A percentile compares a stretch with the other conserved stretches of the same genome.
These are phyloP conservation scores for Lacanobia oleracea DNA, from an alignment of 2,888 invertebrate genomes.

Conservation along the genomic window DNA sequence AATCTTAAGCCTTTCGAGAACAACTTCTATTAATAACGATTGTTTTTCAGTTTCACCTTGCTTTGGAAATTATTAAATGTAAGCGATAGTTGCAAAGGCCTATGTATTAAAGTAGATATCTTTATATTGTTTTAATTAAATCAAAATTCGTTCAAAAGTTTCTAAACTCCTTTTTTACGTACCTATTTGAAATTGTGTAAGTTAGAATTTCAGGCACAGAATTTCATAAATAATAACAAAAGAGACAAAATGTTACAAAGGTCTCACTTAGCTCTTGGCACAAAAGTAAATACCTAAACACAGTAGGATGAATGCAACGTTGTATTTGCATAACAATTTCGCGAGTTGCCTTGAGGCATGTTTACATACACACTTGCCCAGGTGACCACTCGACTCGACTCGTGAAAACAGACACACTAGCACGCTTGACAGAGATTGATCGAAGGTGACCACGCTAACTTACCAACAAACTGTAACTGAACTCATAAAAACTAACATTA, in stretches of 20 bases:
- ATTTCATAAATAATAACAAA: conserved; percentile 30
- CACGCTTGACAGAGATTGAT: conserved; percentile 66
- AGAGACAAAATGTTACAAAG: conserved; percentile 43
- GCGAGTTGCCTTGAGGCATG: conserved; percentile 77
- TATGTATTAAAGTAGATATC: not conserved
- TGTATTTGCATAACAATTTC: conserved; percentile 85
- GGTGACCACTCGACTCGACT: conserved; percentile 55
- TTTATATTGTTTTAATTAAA: conserved; percentile 7
- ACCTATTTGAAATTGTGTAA: not conserved
- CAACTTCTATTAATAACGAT: conserved; percentile 20
- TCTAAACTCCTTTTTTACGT: not conserved
- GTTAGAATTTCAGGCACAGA: conserved; percentile 8
- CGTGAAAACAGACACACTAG: conserved; percentile 51
- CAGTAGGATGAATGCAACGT: conserved; percentile 72
- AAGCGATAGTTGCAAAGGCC: not conserved
- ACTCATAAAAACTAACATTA: conserved; percentile 50
- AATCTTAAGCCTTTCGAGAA: conserved; percentile 34
- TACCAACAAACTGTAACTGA: conserved; percentile 31
- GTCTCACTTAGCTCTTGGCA: conserved; percentile 55
- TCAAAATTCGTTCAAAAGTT: not conserved
- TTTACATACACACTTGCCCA: conserved; percentile 63
- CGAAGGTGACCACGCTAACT: conserved; percentile 39
- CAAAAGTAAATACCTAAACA: conserved; percentile 67
- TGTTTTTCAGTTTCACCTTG: conserved; percentile 33
- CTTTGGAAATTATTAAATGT: conserved; percentile 33